Base-by-base conservation (phyloP, 2,888 invertebrate genomes). In the Aricia artaxerxes region DNA sequence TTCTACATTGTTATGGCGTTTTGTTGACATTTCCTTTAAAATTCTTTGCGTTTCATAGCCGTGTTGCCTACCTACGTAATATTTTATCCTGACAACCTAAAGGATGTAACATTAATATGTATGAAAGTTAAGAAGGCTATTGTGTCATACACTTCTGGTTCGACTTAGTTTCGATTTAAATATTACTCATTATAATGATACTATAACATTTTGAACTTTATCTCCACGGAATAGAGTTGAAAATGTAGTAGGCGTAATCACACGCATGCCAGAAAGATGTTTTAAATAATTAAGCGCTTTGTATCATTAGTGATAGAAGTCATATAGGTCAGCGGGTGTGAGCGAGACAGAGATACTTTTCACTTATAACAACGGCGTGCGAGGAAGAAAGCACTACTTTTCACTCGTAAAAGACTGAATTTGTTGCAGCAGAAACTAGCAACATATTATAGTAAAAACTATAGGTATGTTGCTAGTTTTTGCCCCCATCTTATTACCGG, bases 211-310 rank as follows among this genome's bases (percentile, higher is more conserved):
- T 57, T 31, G 31, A 13, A 16, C 35, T 35, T 57, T 35, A 38
- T 76, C 13, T 31, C 13, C 35, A 57, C 1, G 53, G 49, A 5
- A 76, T 35, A 57, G 53, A 76, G 57, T 11, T 57, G 35, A 31
- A 53, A 76, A 35, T 76, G 1, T 31, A 76, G 1, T 9, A 35
- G 57, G 49, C 53, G 13, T 9, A 49, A 49, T 76, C 13, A 16
- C 76, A 76, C 76, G 76, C 76, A 57, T 76, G 76, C 35, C 76
- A 53, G 76, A 40, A 69, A 53, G 31, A 76, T 53, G 76, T 76
- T 49, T 76, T 76, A 57, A 76, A 76, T 76, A 76, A 76, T 31
- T 76, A 57, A 53, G 35, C 76, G 57, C 57, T 53, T 53, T 76
- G 53, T 57, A 31, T 57, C 53, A 24, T 44, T 49, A 53, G 31